Base-by-base conservation (phyloP, 1,140 invertebrate genomes). In the Sitobion miscanthi region DNA sequence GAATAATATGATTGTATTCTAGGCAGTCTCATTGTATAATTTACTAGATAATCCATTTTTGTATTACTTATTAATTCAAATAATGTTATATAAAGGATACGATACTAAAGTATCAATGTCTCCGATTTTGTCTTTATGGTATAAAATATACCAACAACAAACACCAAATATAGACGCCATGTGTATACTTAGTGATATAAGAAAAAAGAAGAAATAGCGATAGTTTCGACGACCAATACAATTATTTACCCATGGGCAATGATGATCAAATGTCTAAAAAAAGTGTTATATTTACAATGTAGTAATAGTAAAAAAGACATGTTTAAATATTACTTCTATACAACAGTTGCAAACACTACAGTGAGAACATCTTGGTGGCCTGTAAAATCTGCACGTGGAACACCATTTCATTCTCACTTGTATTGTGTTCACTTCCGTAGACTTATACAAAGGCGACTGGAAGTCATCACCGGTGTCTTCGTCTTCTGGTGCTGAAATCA, bases 401-500 rank as follows among this genome's bases (percentile, higher is more conserved):
- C 99, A 99, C 99, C 99, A 99, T 96, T 99, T 99, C 99, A 99
- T 99, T 94, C 99, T 97, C 82, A 99, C 98, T 35, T 98, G 99
- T 93, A 99, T 99, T 92, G 99, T 98, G 96, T 99, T 99, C 93
- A 99, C 99, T 96, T 99, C 98, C 93, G 99, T 98, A 95, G 98
- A 99, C 96, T 99, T 99, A 95, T 99, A 99, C 90, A 99, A 96
- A 11, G 99, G 99, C 93, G 99, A 98, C 94, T 99, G 96, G 95
- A 99, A 98, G 96, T 99, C 99, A 96, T 99, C 99, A 96, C 99
- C 98, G 95, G 98, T 96, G 95, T 99, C 98, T 96, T 99, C 99
- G 96, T 99, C 98, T 96, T 98, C 97, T 96, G 98, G 97, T 94
- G 99, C 99, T 99, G 95, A 83, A 94, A 94, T 95, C 21, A 35